Evolutionary conservation across 2,888 invertebrate species (phyloP), one percentile per base, ranked within the genome.

Genomic region (Cataglyphis livida): DNA sequence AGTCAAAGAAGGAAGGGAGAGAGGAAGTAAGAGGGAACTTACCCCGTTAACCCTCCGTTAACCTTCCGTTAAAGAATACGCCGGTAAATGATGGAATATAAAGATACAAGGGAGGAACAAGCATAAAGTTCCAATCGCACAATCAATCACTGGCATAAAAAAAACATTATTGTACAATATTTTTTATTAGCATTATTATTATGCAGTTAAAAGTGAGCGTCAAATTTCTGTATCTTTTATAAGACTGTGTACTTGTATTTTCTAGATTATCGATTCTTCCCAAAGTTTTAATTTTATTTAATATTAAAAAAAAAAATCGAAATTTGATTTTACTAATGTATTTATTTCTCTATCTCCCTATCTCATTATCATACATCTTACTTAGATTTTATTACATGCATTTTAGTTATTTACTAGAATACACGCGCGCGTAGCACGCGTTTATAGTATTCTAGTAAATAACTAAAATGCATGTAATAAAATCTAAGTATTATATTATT

Each of bases 1-100:
- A 82, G 76, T 65, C 57, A 65, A 54, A 44, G 57, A 75, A 62
- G 59, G 25, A 61, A 62, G 57, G 41, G 57, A 75, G 81, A 64
- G 61, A 64, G 75, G 28, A 54, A 81, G 48, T 61, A 21, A 62
- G 65, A 65, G 59, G 65, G 44, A 82, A 66, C n/a, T 82, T 66
- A 71, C 44, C 74, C 74, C 74, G 74, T 74, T 74, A 70, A 66
- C 38, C 76, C 70, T 70, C 66, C 25, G 57, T 76, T 76, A 78
- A 68, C 68, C 68, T 18, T 78, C 78, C 71, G 71, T 79, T 79
- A 71, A 79, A 59, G 57, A 79, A 79, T 35, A 70, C 25, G 44
- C 21, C 59, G 59, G 6, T 59, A 70, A 78, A 79, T 35, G 59
- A 78, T 59, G 51, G 54, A 57, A 28, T 48, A 44, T 25, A 35